Conservation (phyloP, 2,797 vertebrate species). For the Dendrocincla fuliginosa region DNA sequence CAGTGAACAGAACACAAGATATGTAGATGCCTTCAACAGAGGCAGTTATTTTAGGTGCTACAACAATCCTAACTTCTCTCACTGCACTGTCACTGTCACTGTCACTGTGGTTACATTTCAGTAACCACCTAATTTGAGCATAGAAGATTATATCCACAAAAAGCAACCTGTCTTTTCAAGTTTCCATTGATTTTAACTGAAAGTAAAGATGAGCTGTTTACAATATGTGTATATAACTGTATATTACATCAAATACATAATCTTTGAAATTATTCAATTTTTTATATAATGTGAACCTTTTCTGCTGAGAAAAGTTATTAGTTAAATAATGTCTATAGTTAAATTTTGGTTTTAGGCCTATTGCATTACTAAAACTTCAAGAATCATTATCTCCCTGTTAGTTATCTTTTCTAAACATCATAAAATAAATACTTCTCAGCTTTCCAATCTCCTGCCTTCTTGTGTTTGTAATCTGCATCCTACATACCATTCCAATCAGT, state of each 20-base stretch:
- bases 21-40: background rate
- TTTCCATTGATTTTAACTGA: background rate
- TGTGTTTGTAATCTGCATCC: background rate
- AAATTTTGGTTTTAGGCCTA: background rate
- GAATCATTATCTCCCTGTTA: conserved; percentile 27
- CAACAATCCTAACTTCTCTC: background rate
- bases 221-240: background rate
- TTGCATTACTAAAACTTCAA: background rate
- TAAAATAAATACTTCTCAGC: background rate
- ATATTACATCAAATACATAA: background rate
- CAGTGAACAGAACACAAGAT: background rate
- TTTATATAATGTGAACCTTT: background rate
- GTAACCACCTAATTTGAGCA: background rate
- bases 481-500: background rate
- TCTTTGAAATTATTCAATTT: background rate
- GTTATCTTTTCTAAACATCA: conserved; percentile 28
- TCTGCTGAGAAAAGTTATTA: background rate
- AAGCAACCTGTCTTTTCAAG: background rate
- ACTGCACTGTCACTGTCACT: no score
- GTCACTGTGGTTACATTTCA: no score
- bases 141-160: background rate
- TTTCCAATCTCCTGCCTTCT: background rate
- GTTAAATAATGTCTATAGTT: background rate
- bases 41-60: background rate
- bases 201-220: background rate